These are phyloP conservation scores for Reticulitermes lucifugus DNA, from an alignment of 2,888 invertebrate species.

Conservation along the genomic window DNA sequence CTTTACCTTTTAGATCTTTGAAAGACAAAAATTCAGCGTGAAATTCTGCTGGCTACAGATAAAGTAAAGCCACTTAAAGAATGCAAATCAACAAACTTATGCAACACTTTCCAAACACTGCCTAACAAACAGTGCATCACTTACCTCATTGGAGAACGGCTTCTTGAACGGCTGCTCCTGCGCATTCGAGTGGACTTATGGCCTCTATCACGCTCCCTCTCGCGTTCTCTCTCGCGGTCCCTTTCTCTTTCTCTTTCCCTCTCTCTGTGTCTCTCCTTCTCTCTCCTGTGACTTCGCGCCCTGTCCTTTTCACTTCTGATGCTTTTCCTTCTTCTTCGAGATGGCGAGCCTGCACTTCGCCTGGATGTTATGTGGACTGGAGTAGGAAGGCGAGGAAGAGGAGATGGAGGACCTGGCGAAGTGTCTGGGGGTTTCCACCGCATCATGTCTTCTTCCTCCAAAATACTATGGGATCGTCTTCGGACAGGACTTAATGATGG, in stretches of 20 bases:
- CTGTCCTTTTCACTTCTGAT: conserved; percentile 45
- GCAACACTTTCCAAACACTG: neutral
- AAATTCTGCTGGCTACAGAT: too few species aligned
- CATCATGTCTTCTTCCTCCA: conserved; percentile 31
- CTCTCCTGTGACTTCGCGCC: conserved; percentile 39
- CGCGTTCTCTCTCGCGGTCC: conserved; percentile 27
- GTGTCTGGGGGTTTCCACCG: conserved; percentile 33
- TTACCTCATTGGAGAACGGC: conserved; percentile 34
- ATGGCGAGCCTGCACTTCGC: conserved; percentile 56
- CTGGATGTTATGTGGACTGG: conserved; percentile 56
- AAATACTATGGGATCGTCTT: conserved; percentile 27
- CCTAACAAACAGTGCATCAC: neutral
- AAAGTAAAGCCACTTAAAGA: neutral
- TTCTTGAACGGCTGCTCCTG: conserved; percentile 37
- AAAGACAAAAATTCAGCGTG: too few species aligned
- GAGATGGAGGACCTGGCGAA: conserved; percentile 38
- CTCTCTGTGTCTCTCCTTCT: conserved; percentile 46
- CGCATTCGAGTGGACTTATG: conserved; percentile 32
- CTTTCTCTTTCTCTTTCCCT: conserved; percentile 31
- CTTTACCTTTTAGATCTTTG: too few species aligned
- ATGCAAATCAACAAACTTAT: neutral
- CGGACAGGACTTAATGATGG: conserved; percentile 23
- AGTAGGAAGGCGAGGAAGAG: conserved; percentile 26
- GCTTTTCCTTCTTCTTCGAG: conserved; percentile 54
- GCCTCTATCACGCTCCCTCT: conserved; percentile 23